A percentile compares a stretch with the other conserved stretches of the same genome.
These are phyloP conservation scores for Lucifuga dentata DNA, from an alignment of 2,113 vertebrate genomes.

Conservation along the genomic window DNA sequence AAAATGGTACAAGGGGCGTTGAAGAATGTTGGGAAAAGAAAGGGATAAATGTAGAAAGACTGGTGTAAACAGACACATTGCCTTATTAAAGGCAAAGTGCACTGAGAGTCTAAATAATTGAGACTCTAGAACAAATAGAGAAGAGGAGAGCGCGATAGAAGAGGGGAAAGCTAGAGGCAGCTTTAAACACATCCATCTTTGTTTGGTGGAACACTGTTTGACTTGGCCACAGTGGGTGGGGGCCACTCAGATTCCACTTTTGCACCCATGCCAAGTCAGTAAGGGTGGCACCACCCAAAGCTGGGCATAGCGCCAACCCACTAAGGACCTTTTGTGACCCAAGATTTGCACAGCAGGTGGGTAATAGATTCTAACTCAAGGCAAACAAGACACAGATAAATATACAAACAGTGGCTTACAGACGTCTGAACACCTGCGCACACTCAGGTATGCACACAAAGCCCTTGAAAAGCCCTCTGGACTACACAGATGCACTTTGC, in stretches of 20 bases:
- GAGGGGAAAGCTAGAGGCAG: not conserved
- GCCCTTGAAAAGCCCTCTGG: conserved; percentile 57
- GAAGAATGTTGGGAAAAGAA: conserved; percentile 32
- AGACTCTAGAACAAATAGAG: not conserved
- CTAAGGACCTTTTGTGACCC: conserved; percentile 62
- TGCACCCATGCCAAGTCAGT: conserved; percentile 44
- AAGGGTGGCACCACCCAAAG: conserved; percentile 41
- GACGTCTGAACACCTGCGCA: conserved; percentile 57
- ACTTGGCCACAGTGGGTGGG: conserved; percentile 45
- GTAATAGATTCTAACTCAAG: conserved; percentile 50
- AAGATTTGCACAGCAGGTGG: conserved; percentile 63
- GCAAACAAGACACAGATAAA: conserved; percentile 42
- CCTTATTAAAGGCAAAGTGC: not conserved
- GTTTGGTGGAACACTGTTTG: conserved; percentile 40
- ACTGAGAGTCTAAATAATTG: not conserved
- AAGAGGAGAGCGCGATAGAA: conserved; percentile 2
- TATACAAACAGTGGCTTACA: conserved; percentile 39
- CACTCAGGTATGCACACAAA: conserved; percentile 53
- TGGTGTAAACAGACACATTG: not conserved
- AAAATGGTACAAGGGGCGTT: conserved; percentile 13
- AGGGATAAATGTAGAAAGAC: not conserved
- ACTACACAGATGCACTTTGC: conserved; percentile 33
- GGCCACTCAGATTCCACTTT: conserved; percentile 46
- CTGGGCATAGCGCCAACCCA: conserved; percentile 33
- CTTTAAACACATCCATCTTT: conserved; percentile 57